Evolutionary conservation across 2,113 vertebrate species (phyloP).

Genomic region (Clarias gariepinus): DNA sequence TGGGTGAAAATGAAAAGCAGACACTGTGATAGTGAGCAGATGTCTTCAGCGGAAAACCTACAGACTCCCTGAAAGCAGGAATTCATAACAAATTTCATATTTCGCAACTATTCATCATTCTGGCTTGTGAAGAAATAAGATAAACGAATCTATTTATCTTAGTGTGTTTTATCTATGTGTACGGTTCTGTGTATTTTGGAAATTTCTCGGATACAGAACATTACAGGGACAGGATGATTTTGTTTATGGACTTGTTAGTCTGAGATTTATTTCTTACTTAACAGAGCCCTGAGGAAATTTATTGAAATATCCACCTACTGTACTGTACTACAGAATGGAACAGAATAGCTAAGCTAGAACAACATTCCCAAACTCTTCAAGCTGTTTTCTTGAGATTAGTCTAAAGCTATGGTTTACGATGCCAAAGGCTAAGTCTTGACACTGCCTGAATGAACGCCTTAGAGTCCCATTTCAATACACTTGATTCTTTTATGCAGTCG

Average conservation of each 20-base stretch:
- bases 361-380: constrained; percentile 15
- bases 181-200: not conserved
- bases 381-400: constrained; percentile 25
- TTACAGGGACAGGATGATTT: not conserved
- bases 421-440: constrained; percentile 27
- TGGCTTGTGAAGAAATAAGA: constrained; percentile 8
- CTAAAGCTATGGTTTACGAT: constrained; percentile 19
- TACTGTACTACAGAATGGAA: not conserved
- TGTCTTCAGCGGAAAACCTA: constrained; percentile 39
- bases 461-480: constrained; percentile 36
- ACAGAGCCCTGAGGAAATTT: not conserved
- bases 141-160: not conserved
- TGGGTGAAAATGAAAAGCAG: constrained; percentile 49
- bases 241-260: constrained; percentile 4
- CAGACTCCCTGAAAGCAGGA: constrained; percentile 36
- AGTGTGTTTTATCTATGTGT: not conserved
- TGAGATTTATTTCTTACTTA: not conserved
- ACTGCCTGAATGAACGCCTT: constrained; percentile 10
- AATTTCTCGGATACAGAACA: not conserved
- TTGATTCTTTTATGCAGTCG: constrained; percentile 36
- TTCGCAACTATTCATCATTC: constrained; percentile 9
- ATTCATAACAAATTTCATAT: constrained; percentile 32
- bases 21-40: constrained; percentile 45
- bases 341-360: constrained; percentile 11
- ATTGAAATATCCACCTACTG: not conserved